Conservation (phyloP, 2,888 invertebrate species). For the Drosophila vallismaia region DNA sequence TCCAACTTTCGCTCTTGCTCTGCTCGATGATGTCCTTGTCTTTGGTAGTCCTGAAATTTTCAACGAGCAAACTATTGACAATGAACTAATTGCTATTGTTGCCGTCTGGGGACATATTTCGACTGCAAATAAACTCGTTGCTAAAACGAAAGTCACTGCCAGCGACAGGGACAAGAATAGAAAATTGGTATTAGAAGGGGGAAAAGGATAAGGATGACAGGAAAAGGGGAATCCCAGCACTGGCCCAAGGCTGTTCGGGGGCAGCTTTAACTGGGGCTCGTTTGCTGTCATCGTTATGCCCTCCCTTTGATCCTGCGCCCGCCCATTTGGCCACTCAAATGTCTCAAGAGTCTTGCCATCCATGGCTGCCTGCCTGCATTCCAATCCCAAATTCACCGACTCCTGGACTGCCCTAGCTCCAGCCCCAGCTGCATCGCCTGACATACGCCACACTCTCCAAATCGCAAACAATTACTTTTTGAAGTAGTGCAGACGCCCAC, state of each 20-base stretch:
- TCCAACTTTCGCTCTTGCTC: neutral
- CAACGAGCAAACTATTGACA: slow-evolving; percentile 78
- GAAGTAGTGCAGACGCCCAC: slow-evolving; percentile 62
- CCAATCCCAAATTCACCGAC: slow-evolving; percentile 42
- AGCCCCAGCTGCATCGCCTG: slow-evolving; percentile 39
- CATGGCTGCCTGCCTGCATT: slow-evolving; percentile 40
- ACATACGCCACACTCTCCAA: slow-evolving; percentile 71
- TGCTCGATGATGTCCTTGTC: slow-evolving; percentile 51
- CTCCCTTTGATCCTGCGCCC: slow-evolving; percentile 26
- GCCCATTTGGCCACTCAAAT: slow-evolving; percentile 70
- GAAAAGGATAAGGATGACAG: slow-evolving; percentile 7
- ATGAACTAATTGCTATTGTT: slow-evolving; percentile 79
- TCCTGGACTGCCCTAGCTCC: slow-evolving; percentile 23
- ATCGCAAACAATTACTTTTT: slow-evolving; percentile 81
- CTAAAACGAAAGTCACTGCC: slow-evolving; percentile 43
- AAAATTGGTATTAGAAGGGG: slow-evolving; percentile 9
- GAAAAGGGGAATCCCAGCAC: neutral
- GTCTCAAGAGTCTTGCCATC: slow-evolving; percentile 71
- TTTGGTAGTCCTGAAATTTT: slow-evolving; percentile 64
- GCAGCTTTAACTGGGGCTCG: slow-evolving; percentile 61
- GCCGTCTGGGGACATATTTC: slow-evolving; percentile 76
- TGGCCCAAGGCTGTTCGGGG: slow-evolving; percentile 42
- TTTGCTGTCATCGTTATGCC: slow-evolving; percentile 44
- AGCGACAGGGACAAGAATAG: slow-evolving; percentile 22
- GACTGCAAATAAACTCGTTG: slow-evolving; percentile 79